Conservation (phyloP, 2,797 vertebrate genomes). For the Xerus rutilus region DNA sequence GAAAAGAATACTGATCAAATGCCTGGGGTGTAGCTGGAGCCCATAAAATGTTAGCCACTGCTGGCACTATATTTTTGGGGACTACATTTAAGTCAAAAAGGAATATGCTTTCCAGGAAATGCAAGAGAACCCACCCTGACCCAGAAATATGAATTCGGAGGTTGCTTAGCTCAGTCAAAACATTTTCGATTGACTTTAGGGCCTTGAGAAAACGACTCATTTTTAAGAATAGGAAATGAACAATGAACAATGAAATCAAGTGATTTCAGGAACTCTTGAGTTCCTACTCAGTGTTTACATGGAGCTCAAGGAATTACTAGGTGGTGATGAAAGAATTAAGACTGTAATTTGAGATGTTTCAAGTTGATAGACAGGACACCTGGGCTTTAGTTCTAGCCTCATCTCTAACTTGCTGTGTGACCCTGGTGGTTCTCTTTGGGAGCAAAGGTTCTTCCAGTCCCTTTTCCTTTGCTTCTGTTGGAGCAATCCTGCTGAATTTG, state of each 20-base stretch:
- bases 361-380: constrained; percentile 26
- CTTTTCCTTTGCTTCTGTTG: background rate
- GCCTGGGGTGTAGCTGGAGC: background rate
- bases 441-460: background rate
- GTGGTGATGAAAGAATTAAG: constrained; percentile 12
- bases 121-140: background rate
- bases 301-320: constrained; percentile 65
- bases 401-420: background rate
- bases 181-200: constrained; percentile 55
- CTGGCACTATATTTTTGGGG: background rate
- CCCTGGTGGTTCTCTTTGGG: background rate
- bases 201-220: constrained; percentile 31
- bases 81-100: background rate
- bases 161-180: constrained; percentile 6
- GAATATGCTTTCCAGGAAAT: constrained; percentile 18
- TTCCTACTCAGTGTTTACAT: constrained; percentile 41
- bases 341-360: constrained; percentile 65
- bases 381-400: background rate
- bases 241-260: background rate
- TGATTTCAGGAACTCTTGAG: constrained; percentile 63
- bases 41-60: background rate
- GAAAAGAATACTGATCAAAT: background rate
- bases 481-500: background rate
- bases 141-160: constrained; percentile 36
- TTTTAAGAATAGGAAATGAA: constrained; percentile 72